Evolutionary conservation across 2,797 vertebrate species (phyloP), one percentile per base, ranked within the genome.

Genomic region (Novumbra hubbsi): DNA sequence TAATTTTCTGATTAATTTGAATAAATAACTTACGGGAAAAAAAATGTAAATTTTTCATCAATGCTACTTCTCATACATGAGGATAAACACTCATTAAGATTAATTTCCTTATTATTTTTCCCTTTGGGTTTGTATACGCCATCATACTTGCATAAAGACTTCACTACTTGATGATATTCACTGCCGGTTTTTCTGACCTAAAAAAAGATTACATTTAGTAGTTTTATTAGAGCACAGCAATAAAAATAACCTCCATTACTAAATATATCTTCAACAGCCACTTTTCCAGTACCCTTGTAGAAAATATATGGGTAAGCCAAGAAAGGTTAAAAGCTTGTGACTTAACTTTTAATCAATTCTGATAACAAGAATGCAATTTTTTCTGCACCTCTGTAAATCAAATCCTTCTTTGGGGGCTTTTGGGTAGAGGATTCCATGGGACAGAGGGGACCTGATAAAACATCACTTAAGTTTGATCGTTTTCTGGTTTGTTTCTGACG

Each of bases 1-100:
- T 21, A 55, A 55, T 41, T 41, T 4, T 41, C 9, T 0, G 41
- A 41, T n/a, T 55, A 55, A 16, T 55, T 55, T 55, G 12, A 16
- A 12, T 63, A 32, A 32, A 64, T 28, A 4, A 76, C 82, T 80
- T 76, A 87, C 85, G 81, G 85, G 79, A 89, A 89, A 5, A 76
- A 83, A 45, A 55, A 78, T 50, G 17, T 84, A 74, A 89, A 88
- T 34, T 80, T 41, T 1, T 84, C 77, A 76, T 88, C 78, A 68
- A 89, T 84, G 74, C 74, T 76, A 2, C 74, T 71, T 30, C 71
- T 80, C 74, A 88, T 70, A 4, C 0, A 4, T 19, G 74, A 75
- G 11, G 82, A 28, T 21, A 89, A 72, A 4, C 0, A 28, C 67
- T 8, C 12, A 21, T 89, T 89, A 11, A 89, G 8, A 48, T 84